Evolutionary conservation across 2,888 invertebrate species (phyloP).

Genomic region (Eristalis tenax): DNA sequence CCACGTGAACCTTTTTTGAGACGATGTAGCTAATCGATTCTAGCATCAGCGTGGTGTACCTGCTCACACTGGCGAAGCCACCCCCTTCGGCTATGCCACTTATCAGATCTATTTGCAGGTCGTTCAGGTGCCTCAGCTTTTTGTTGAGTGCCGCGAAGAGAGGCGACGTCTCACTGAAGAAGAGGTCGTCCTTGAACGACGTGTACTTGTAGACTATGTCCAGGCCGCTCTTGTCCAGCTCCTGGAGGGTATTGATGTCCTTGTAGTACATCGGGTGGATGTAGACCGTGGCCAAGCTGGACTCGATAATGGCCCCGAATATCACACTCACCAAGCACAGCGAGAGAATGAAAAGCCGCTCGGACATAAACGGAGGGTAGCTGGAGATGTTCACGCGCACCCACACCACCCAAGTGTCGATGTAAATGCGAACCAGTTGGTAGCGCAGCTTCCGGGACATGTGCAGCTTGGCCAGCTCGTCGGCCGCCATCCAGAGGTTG

Average conservation of each 20-base stretch:
- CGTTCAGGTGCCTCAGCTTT: constrained; percentile 74
- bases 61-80: constrained; percentile 77
- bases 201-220: constrained; percentile 79
- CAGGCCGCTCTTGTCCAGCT: constrained; percentile 79
- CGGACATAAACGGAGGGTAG: constrained; percentile 78
- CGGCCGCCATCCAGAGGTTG: constrained; percentile 75
- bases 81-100: constrained; percentile 74
- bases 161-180: constrained; percentile 79
- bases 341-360: constrained; percentile 79
- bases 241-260: constrained; percentile 79
- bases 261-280: constrained; percentile 80
- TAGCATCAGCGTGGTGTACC: constrained; percentile 77
- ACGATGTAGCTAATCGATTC: constrained; percentile 76
- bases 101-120: constrained; percentile 76
- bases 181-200: constrained; percentile 80
- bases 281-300: constrained; percentile 80
- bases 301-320: constrained; percentile 81
- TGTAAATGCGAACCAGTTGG: constrained; percentile 76
- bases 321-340: constrained; percentile 80
- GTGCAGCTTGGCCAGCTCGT: background rate
- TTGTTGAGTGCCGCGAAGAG: constrained; percentile 78
- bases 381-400: constrained; percentile 77
- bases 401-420: constrained; percentile 80
- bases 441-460: constrained; percentile 65
- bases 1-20: constrained; percentile 76